Conservation (phyloP, 2,888 invertebrate genomes). For the Mesochorus sp. region DNA sequence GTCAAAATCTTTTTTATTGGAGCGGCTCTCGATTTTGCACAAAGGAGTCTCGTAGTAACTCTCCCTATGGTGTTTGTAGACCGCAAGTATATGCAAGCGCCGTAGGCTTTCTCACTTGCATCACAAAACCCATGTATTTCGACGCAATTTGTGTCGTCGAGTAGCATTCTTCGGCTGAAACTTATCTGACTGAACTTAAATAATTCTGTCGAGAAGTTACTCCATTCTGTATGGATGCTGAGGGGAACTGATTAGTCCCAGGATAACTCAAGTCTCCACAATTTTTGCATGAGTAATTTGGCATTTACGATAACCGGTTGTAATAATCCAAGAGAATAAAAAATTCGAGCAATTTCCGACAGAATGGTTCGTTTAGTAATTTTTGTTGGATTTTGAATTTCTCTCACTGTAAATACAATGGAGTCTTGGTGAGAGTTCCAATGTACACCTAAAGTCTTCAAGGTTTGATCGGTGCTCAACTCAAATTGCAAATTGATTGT, state of each 20-base stretch:
- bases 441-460: slow-evolving; percentile 23
- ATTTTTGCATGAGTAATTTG: slow-evolving; percentile 45
- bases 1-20: slow-evolving; percentile 33
- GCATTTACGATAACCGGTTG: slow-evolving; percentile 24
- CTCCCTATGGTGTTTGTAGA: neutral
- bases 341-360: no score
- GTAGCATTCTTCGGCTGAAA: neutral
- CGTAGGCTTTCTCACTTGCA: no score
- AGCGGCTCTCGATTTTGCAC: slow-evolving; percentile 51
- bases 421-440: neutral
- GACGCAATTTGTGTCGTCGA: neutral
- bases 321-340: no score
- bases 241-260: slow-evolving; percentile 55
- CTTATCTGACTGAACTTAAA: neutral
- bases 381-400: neutral
- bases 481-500: neutral
- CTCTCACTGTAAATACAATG: neutral
- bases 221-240: slow-evolving; percentile 33
- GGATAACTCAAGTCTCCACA: slow-evolving; percentile 25
- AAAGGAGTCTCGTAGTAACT: slow-evolving; percentile 5
- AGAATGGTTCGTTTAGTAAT: no score
- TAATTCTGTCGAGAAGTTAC: neutral
- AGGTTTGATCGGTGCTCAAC: neutral
- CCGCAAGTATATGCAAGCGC: no score
- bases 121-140: neutral